Base-by-base conservation (phyloP, 2,888 invertebrate genomes). In the Morpho achilles region DNA sequence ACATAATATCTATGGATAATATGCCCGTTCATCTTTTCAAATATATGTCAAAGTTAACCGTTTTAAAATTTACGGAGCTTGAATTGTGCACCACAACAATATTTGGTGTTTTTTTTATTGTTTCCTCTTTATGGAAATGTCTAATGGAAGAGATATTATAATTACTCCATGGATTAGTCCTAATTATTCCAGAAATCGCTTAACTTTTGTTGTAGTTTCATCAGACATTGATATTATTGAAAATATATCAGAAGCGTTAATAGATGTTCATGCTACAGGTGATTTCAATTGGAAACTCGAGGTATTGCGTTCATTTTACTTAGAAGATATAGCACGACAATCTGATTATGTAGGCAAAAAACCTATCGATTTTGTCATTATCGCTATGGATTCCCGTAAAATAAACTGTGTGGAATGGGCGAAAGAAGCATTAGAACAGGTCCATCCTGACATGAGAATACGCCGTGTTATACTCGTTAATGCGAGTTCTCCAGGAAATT, bases 141-240 rank as follows among this genome's bases (percentile, higher is more conserved):
- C 86, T 52, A 56, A 61, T 23, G 79, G 82, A 65, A 79, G 84
- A 59, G 75, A 81, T 55, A 60, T 72, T 16, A 62, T 79, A 16
- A 74, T 83, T 46, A 83, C 79, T 1, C 87, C 87, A 0, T 91
- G 90, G 90, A 74, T 87, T 50, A 88, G 88, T 9, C 80, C 82
- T 45, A 75, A 77, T 49, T 82, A 78, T 63, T 79, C 67, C 61
- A 84, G 76, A 72, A 88, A 88, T 51, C 69, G 73, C n/a, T 65
- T 90, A 53, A 77, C 84, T 7, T 71, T 86, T 8, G 76, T 83
- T 40, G 82, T 91, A 9, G 63, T 89, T n/a, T 89, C 89, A 7
- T 71, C 77, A 39, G 85, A 81, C 59, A 72, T 75, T 9, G 79
- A 84, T 64, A 82, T 87, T 7, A 82, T 87, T 53, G 79, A 83